A percentile compares a stretch with the other conserved stretches of the same genome.
Evolutionary conservation across 2,113 vertebrate genomes (phyloP).

Genomic region (Fukomys damarensis): DNA sequence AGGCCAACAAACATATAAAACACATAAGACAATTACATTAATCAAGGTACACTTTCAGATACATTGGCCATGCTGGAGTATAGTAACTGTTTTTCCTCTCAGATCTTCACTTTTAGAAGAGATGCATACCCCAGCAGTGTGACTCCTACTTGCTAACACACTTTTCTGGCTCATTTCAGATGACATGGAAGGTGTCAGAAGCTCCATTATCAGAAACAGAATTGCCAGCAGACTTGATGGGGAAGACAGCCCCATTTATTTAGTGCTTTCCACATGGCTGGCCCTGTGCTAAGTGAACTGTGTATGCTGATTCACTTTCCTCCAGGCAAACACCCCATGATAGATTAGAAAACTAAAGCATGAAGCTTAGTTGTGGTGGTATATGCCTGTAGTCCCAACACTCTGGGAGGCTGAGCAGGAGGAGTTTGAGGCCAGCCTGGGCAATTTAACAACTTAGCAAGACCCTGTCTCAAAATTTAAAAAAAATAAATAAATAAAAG

Average conservation of each 20-base stretch:
- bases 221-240: neutral
- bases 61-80: neutral
- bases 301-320: neutral
- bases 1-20: neutral
- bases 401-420: neutral
- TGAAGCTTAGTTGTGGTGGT: neutral
- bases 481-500: neutral
- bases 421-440: neutral
- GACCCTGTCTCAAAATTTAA: neutral
- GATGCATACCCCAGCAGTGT: neutral
- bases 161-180: neutral
- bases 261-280: neutral
- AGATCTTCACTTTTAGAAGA: neutral
- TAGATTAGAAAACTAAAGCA: neutral
- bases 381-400: neutral
- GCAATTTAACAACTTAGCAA: neutral
- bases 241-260: neutral
- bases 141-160: neutral
- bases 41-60: neutral
- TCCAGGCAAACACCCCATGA: neutral
- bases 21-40: neutral
- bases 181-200: neutral
- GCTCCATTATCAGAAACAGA: neutral
- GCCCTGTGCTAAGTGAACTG: neutral
- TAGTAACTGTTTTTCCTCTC: neutral